These are phyloP conservation scores for Drosophila miranda DNA, from an alignment of 1,140 invertebrate genomes.

Conservation along the genomic window DNA sequence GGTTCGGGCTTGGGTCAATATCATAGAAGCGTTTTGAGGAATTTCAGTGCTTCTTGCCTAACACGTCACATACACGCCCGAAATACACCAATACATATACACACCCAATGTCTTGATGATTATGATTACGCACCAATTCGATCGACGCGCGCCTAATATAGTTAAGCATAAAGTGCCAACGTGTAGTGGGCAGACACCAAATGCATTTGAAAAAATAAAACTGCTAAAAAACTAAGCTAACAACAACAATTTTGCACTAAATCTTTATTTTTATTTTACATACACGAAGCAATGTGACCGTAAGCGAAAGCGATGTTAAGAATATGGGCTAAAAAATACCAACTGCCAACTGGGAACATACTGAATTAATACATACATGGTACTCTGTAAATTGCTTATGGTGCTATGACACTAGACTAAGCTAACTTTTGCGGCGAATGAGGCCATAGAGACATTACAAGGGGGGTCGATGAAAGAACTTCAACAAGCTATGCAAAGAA, in stretches of 20 bases:
- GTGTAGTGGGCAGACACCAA: slow-evolving; percentile 49
- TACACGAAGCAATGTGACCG: slow-evolving; percentile 24
- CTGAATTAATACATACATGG: not conserved
- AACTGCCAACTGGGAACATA: slow-evolving; percentile 11
- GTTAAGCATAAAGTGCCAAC: slow-evolving; percentile 63
- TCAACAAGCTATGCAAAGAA: too few relatives aligned
- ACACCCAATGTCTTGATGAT: slow-evolving; percentile 72
- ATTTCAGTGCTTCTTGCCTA: slow-evolving; percentile 57
- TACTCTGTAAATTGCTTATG: too few relatives aligned
- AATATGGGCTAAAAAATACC: slow-evolving; percentile 9
- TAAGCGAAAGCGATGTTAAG: not conserved
- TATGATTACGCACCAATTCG: slow-evolving; percentile 70
- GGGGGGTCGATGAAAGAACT: too few relatives aligned
- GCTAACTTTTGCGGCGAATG: too few relatives aligned
- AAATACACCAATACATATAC: slow-evolving; percentile 41
- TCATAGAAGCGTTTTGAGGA: slow-evolving; percentile 18
- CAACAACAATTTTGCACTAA: slow-evolving; percentile 79
- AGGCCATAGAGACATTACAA: too few relatives aligned
- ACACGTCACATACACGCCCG: slow-evolving; percentile 77
- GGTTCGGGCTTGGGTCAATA: too few relatives aligned
- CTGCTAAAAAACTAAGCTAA: slow-evolving; percentile 70
- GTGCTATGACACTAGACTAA: too few relatives aligned
- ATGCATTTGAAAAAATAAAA: slow-evolving; percentile 69
- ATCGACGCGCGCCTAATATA: slow-evolving; percentile 41
- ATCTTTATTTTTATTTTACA: slow-evolving; percentile 35